A percentile compares a stretch with the other conserved stretches of the same genome.
These are phyloP conservation scores for Heterodera schachtii DNA, from an alignment of 1,140 invertebrate genomes.

Conservation along the genomic window DNA sequence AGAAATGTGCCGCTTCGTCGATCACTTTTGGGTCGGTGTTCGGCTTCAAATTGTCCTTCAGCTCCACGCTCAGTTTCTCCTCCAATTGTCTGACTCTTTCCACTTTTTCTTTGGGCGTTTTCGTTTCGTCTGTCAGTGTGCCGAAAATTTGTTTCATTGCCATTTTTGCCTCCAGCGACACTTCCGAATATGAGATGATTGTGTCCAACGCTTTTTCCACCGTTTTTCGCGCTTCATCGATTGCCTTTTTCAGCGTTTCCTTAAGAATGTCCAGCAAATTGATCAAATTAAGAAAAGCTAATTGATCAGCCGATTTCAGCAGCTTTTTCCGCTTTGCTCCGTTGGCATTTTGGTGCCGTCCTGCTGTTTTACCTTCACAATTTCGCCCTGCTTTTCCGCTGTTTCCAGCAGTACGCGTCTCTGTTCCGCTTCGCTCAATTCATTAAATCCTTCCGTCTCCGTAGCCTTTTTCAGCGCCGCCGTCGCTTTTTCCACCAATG, in stretches of 20 bases:
- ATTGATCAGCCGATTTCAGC: background rate
- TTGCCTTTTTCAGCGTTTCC: background rate
- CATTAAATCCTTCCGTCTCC: background rate
- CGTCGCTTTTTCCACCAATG: background rate
- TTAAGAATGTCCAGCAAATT: background rate
- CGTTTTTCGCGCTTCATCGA: background rate
- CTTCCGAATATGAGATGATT: background rate
- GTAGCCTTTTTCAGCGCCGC: background rate
- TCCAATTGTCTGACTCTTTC: background rate
- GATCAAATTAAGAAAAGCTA: too few species aligned
- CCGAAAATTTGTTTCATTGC: background rate
- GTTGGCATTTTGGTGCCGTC: too few species aligned
- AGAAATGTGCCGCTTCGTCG: background rate
- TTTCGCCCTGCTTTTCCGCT: background rate
- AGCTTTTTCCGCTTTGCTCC: too few species aligned
- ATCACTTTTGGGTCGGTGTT: background rate
- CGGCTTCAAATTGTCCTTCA: background rate
- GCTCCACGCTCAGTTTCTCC: background rate
- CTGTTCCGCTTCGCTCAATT: background rate
- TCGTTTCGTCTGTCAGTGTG: background rate
- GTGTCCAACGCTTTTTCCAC: background rate
- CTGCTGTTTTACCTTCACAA: background rate
- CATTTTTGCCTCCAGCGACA: background rate
- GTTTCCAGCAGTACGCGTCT: background rate
- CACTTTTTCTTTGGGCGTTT: background rate